A percentile compares a stretch with the other conserved stretches of the same genome.
phyloP scores from a whole-genome alignment of 2,888 invertebrate species.

The Phortica okadai region DNA sequence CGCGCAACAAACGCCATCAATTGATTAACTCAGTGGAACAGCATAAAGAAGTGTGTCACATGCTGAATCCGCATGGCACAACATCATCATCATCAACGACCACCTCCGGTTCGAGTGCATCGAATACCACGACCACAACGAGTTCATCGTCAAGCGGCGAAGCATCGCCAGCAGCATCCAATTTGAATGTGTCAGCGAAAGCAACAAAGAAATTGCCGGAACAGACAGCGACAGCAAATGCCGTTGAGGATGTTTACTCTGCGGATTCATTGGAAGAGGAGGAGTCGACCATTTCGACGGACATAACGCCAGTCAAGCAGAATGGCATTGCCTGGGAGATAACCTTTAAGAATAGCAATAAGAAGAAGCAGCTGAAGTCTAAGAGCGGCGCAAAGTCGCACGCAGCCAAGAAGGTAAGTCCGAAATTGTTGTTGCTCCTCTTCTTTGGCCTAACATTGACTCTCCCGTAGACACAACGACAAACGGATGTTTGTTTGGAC shows the following conservation, averaged over 20 bases:
- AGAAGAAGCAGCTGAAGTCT: slow-evolving; percentile 46
- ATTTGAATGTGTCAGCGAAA: slow-evolving; percentile 51
- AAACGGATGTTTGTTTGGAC: slow-evolving; percentile 47
- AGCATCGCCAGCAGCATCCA: slow-evolving; percentile 60
- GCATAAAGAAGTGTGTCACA: slow-evolving; percentile 87
- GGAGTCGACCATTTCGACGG: slow-evolving; percentile 76
- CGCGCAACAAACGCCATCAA: slow-evolving; percentile 58
- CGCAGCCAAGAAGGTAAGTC: slow-evolving; percentile 32
- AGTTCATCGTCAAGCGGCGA: slow-evolving; percentile 63
- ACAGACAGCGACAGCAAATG: slow-evolving; percentile 28
- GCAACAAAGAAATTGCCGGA: background rate
- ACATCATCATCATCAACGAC: slow-evolving; percentile 59
- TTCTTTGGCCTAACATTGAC: too few species aligned
- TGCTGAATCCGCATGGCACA: slow-evolving; percentile 67
- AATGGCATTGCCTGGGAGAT: slow-evolving; percentile 93
- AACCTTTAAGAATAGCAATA: slow-evolving; percentile 80
- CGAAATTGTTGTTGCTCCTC: background rate
- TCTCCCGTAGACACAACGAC: slow-evolving; percentile 32
- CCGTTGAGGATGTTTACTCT: slow-evolving; percentile 82
- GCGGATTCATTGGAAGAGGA: slow-evolving; percentile 87
- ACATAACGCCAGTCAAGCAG: slow-evolving; percentile 82
- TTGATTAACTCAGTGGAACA: slow-evolving; percentile 82
- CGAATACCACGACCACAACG: slow-evolving; percentile 34
- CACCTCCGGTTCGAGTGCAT: slow-evolving; percentile 54
- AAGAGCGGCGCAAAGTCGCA: background rate